phyloP scores from a whole-genome alignment of 2,797 vertebrate species.

The Margarornis squamiger region DNA sequence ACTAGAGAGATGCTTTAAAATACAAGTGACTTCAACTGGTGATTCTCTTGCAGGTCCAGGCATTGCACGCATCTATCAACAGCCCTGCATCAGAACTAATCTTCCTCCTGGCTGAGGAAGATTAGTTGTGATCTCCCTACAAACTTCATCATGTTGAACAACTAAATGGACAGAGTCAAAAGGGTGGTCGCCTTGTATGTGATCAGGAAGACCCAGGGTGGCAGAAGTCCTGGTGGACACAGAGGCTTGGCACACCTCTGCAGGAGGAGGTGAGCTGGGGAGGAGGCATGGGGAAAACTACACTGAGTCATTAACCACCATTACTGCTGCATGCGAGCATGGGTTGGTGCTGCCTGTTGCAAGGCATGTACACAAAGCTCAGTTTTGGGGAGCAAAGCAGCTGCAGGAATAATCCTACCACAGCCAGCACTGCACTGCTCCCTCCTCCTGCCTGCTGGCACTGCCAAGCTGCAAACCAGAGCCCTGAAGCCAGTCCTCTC shows the following conservation, averaged over 20 bases:
- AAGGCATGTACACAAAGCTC: not conserved
- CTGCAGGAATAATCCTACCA: not conserved
- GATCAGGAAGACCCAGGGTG: not conserved
- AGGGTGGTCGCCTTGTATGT: not conserved
- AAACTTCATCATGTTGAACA: not conserved
- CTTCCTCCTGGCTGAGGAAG: not conserved
- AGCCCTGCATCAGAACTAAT: not conserved
- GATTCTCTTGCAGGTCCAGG: not conserved
- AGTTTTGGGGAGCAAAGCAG: not conserved
- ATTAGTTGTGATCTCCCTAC: not conserved
- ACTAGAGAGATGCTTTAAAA: not conserved
- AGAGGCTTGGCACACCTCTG: not conserved
- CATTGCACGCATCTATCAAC: not conserved
- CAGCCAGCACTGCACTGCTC: accelerated
- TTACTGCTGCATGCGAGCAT: not conserved
- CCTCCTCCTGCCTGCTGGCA: not conserved
- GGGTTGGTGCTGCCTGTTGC: not conserved
- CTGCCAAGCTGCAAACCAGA: not conserved
- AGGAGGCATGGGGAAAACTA: accelerated
- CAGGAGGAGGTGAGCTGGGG: not conserved
- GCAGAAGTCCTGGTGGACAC: not conserved
- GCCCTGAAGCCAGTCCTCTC: not conserved
- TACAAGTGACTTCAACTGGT: not conserved
- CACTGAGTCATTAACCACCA: not conserved
- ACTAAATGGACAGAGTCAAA: not conserved